A percentile compares a stretch with the other conserved stretches of the same genome.
Conservation (phyloP, 2,797 vertebrate genomes). For the Onychomys torridus region DNA sequence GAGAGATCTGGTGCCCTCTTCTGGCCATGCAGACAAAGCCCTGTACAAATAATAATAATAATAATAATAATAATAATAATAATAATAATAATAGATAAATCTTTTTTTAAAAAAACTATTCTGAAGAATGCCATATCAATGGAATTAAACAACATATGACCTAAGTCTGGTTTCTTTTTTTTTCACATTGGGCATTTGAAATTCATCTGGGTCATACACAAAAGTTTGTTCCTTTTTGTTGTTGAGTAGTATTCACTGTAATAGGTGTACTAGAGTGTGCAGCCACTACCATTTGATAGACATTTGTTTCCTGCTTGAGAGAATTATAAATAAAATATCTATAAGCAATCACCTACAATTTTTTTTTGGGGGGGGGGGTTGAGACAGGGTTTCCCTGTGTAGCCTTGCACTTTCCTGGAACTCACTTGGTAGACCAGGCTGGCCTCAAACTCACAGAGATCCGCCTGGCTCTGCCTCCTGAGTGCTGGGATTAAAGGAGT, state of each 20-base stretch:
- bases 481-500: too few relatives aligned
- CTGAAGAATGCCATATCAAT: not conserved
- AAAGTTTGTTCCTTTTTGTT: not conserved
- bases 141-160: not conserved
- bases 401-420: too few relatives aligned
- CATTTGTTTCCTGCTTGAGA: not conserved
- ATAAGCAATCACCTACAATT: not conserved
- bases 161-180: not conserved
- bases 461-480: too few relatives aligned
- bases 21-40: too few relatives aligned
- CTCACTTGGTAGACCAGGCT: too few relatives aligned
- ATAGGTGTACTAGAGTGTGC: not conserved
- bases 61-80: too few relatives aligned
- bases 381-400: too few relatives aligned
- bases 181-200: not conserved
- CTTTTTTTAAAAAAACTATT: not conserved
- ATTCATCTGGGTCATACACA: not conserved
- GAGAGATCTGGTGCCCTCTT: too few relatives aligned
- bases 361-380: too few relatives aligned
- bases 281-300: not conserved
- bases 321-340: conserved; percentile 6
- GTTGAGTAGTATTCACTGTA: not conserved
- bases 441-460: too few relatives aligned
- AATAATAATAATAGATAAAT: too few relatives aligned
- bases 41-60: too few relatives aligned